Percentiles rank a stretch among this genome's conserved stretches.
These are phyloP conservation scores for Chiloscyllium punctatum DNA, from an alignment of 2,797 vertebrate genomes.

Conservation along the genomic window DNA sequence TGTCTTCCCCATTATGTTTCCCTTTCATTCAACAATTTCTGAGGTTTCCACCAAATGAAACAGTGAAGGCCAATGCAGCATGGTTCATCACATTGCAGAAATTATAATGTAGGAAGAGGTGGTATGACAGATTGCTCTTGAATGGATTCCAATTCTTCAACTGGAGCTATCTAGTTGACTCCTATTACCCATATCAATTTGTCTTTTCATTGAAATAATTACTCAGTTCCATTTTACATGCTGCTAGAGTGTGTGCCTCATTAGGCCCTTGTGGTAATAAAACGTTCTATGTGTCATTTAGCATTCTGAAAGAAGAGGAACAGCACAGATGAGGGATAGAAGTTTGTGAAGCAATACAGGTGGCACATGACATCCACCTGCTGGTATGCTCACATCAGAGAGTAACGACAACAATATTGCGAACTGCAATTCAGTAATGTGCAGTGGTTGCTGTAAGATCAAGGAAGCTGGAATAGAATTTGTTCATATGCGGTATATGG, in stretches of 20 bases:
- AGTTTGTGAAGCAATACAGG: background rate
- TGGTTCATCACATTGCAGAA: background rate
- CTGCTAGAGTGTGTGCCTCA: background rate
- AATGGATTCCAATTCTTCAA: background rate
- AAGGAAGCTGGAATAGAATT: background rate
- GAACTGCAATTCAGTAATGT: background rate
- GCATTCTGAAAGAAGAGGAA: background rate
- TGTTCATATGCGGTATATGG: background rate
- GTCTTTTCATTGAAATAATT: background rate
- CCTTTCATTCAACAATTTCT: background rate
- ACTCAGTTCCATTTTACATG: background rate
- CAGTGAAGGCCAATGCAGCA: background rate
- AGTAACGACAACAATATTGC: background rate
- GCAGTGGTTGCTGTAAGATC: background rate
- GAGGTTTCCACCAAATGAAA: background rate
- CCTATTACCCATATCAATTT: background rate
- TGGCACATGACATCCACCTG: background rate
- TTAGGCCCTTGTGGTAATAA: background rate
- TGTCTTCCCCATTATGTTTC: background rate
- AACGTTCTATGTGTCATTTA: background rate
- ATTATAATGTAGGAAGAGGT: background rate
- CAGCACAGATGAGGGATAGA: background rate
- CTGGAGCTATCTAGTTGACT: background rate
- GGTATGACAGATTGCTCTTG: background rate
- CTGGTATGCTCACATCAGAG: background rate